Conservation (phyloP, 1,140 invertebrate genomes). For the Rhopalosiphum maidis region DNA sequence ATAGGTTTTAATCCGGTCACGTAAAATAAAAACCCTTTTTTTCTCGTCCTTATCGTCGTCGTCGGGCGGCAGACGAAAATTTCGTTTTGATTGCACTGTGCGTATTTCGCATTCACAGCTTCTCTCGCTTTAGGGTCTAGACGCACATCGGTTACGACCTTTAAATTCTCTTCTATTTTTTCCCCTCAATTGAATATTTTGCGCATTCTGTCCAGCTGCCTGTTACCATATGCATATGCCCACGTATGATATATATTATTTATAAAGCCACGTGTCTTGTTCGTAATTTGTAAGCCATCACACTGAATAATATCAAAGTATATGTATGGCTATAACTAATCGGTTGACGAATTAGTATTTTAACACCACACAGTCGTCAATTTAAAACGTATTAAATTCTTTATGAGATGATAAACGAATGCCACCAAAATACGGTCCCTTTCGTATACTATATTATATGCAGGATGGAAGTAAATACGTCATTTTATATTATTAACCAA, state of each 20-base stretch:
- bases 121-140: conserved; percentile 29
- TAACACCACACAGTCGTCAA: background rate
- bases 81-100: conserved; percentile 55
- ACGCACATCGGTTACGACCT: conserved; percentile 33
- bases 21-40: conserved; percentile 54
- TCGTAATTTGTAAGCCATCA: background rate
- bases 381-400: conserved; percentile 53
- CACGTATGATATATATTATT: background rate
- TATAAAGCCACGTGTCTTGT: background rate
- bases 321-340: background rate
- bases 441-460: background rate
- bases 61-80: conserved; percentile 48
- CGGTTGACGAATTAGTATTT: conserved; percentile 17
- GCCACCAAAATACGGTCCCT: background rate
- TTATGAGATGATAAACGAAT: conserved; percentile 15
- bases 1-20: conserved; percentile 56
- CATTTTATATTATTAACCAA: background rate
- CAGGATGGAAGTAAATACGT: background rate
- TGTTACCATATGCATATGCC: background rate
- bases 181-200: conserved; percentile 40
- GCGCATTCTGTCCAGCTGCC: conserved; percentile 36
- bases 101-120: conserved; percentile 52
- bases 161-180: conserved; percentile 24
- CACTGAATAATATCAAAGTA: background rate
- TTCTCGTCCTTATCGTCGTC: conserved; percentile 37